A percentile compares a stretch with the other conserved stretches of the same genome.
Evolutionary conservation across 2,888 invertebrate species (phyloP).

Genomic region (Troides aeacus): DNA sequence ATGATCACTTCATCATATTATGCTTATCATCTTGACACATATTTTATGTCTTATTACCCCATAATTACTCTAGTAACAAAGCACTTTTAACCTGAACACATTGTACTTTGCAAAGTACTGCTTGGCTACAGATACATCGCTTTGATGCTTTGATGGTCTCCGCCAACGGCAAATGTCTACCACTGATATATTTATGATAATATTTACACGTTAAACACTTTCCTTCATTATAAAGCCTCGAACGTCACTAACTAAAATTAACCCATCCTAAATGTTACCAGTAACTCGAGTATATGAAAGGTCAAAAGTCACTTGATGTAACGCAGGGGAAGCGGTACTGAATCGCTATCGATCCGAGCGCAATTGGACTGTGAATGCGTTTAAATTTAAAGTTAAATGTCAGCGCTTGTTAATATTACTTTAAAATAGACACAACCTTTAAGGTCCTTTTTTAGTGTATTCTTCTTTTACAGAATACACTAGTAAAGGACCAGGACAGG

Average conservation of each 20-base stretch:
- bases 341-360: conserved; percentile 22
- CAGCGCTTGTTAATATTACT: conserved; percentile 8
- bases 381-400: conserved; percentile 17
- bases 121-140: too few relatives aligned
- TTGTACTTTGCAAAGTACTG: too few relatives aligned
- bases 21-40: too few relatives aligned
- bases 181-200: too few relatives aligned
- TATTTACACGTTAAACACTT: too few relatives aligned
- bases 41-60: too few relatives aligned
- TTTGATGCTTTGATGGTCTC: too few relatives aligned
- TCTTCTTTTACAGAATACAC: neutral
- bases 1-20: too few relatives aligned
- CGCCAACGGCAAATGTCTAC: too few relatives aligned
- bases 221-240: neutral
- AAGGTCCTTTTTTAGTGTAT: neutral
- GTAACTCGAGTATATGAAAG: conserved; percentile 10
- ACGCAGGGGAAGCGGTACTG: conserved; percentile 19
- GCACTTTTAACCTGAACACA: too few relatives aligned
- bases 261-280: conserved; percentile 2
- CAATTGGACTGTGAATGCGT: conserved; percentile 17
- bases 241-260: neutral
- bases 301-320: conserved; percentile 20
- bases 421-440: neutral
- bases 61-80: too few relatives aligned
- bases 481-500: too few relatives aligned